Evolutionary conservation across 2,888 invertebrate species (phyloP).

Genomic region (Oxytorus armatus): DNA sequence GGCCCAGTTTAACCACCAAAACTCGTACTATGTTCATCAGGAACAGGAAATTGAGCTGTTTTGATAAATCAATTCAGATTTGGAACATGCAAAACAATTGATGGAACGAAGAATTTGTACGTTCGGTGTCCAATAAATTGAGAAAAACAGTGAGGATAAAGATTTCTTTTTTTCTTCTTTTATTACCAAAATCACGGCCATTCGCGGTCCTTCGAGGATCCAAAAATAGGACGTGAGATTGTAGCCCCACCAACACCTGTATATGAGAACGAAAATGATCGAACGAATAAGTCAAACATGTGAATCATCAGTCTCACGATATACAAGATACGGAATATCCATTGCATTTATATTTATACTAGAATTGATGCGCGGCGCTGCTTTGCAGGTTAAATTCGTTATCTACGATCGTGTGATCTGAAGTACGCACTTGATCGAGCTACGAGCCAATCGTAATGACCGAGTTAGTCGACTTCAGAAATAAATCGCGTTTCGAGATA

Average conservation of each 20-base stretch:
- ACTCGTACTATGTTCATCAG: slow-evolving; percentile 92
- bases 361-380: too few relatives aligned
- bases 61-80: slow-evolving; percentile 68
- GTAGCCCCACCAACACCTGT: slow-evolving; percentile 94
- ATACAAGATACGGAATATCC: neutral
- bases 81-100: slow-evolving; percentile 1
- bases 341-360: neutral
- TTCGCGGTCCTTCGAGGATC: slow-evolving; percentile 95
- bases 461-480: too few relatives aligned
- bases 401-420: too few relatives aligned
- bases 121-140: neutral
- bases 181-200: slow-evolving; percentile 92
- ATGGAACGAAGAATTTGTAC: neutral
- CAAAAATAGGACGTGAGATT: slow-evolving; percentile 93
- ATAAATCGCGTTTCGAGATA: too few relatives aligned
- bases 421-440: too few relatives aligned
- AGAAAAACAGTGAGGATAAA: neutral
- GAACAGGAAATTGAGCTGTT: slow-evolving; percentile 91
- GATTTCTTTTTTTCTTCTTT: slow-evolving; percentile 79
- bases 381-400: too few relatives aligned
- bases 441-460: too few relatives aligned
- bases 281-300: slow-evolving; percentile 2
- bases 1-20: slow-evolving; percentile 90
- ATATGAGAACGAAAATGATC: slow-evolving; percentile 7
- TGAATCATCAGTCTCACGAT: neutral